Evolutionary conservation across 1,140 invertebrate genomes (phyloP).

Genomic region (Drusus annulatus): DNA sequence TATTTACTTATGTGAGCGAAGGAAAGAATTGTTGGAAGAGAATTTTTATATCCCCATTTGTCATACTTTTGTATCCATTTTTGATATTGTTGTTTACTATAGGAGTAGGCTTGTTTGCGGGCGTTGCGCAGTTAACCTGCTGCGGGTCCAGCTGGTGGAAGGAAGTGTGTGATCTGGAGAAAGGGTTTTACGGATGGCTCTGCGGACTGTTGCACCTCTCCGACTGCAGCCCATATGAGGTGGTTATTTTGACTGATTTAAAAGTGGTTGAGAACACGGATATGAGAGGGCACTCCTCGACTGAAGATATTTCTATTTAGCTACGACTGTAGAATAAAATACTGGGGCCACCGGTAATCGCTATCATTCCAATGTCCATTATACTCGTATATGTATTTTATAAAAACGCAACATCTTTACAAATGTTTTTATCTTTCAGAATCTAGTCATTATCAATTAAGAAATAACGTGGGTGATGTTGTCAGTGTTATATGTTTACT

Average conservation of each 20-base stretch:
- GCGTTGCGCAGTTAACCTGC: slow-evolving; percentile 79
- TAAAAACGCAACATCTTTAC: too few species aligned
- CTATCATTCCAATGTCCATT: slow-evolving; percentile 28
- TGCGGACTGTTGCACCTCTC: slow-evolving; percentile 78
- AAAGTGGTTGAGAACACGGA: slow-evolving; percentile 58
- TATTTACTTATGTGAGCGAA: slow-evolving; percentile 80
- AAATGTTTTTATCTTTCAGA: too few species aligned
- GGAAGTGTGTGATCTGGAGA: slow-evolving; percentile 82
- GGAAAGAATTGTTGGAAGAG: slow-evolving; percentile 76
- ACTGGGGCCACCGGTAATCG: background rate
- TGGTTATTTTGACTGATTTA: slow-evolving; percentile 69
- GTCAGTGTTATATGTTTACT: too few species aligned
- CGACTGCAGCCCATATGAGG: slow-evolving; percentile 81
- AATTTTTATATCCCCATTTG: slow-evolving; percentile 76
- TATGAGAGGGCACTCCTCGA: slow-evolving; percentile 57
- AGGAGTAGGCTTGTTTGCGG: slow-evolving; percentile 78
- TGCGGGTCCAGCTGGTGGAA: slow-evolving; percentile 79
- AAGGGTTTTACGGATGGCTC: slow-evolving; percentile 86
- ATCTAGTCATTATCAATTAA: too few species aligned
- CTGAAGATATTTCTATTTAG: slow-evolving; percentile 58
- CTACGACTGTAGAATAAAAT: slow-evolving; percentile 8
- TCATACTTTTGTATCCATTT: slow-evolving; percentile 82
- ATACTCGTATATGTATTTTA: background rate
- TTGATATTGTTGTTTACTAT: slow-evolving; percentile 78
- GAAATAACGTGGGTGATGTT: too few species aligned